Evolutionary conservation across 2,888 invertebrate genomes (phyloP), one percentile per base, ranked within the genome.

Genomic region (Ditula angustiorana): DNA sequence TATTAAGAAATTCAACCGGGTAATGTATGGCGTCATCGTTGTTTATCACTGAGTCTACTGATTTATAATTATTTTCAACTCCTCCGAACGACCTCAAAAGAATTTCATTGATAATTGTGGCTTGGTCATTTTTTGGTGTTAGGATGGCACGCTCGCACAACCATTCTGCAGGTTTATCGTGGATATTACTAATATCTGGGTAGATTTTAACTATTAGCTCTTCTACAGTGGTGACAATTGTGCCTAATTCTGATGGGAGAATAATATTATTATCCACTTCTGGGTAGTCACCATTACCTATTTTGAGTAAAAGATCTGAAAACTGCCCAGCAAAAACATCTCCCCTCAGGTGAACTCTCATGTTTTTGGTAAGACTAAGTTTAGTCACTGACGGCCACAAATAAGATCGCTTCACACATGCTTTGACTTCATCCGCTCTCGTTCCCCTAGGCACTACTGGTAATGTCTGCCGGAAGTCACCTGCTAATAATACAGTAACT

Each of bases 141-240:
- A 46, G 46, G 23, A 21, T 46, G 23, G 46, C 46, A 46, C 23
- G 46, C 46, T 23, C 46, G 46, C 24, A 46, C 19, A 46, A 46
- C 23, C 23, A 46, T 46, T 46, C 23, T 46, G 23, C 46, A 46
- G 46, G 23, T 49, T 23, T 23, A 49, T 52, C 23, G 50, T 57
- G 56, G 50, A 57, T 56, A 62, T 56, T 62, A 41, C 28, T 28
- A 41, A 56, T 61, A 47, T 57, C 41, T 30, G 44, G 50, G 57
- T 57, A 57, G 56, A 62, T 49, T 50, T 57, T 50, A 63, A 33
- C 58, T 58, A 47, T 33, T 33, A 58, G 24, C 46, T 58, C 46
- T 35, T 35, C 35, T 35, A 35, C 35, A 35, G 35, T 35, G 13
- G 13, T 13, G 13, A 35, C 13, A 35, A 35, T 13, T 13, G 13